phyloP scores from a whole-genome alignment of 2,113 vertebrate species.

The Pholis gunnellus region DNA sequence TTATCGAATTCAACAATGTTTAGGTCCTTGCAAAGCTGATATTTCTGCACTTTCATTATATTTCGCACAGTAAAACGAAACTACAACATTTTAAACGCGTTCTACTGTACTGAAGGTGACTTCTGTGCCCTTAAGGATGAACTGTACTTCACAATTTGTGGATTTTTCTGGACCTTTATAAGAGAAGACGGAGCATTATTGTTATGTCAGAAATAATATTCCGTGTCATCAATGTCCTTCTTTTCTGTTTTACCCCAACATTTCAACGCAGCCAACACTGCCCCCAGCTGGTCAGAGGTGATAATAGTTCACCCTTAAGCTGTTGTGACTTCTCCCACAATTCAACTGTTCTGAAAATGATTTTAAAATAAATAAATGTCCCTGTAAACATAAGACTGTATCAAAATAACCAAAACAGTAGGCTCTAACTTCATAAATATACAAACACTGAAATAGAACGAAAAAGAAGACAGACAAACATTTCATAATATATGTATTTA shows the following conservation, averaged over 20 bases:
- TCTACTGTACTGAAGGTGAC: too few relatives aligned
- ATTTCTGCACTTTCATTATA: background rate
- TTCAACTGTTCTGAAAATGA: background rate
- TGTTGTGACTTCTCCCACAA: background rate
- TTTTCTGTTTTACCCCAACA: background rate
- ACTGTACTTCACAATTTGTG: slow-evolving; percentile 23
- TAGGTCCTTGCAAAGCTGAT: background rate
- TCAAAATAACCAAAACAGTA: background rate
- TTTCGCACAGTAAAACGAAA: background rate
- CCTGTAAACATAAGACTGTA: background rate
- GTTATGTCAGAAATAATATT: slow-evolving; percentile 1
- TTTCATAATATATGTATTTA: slow-evolving; percentile 94
- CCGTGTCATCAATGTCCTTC: background rate
- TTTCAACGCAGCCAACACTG: slow-evolving; percentile 42
- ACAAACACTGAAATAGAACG: background rate
- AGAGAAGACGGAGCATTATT: background rate
- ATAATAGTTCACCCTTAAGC: background rate
- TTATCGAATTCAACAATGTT: background rate
- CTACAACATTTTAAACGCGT: background rate
- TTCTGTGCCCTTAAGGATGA: background rate
- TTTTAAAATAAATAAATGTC: background rate
- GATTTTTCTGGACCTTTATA: background rate
- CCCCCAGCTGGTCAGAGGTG: slow-evolving; percentile 67
- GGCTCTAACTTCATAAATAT: background rate
- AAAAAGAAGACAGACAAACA: slow-evolving; percentile 79